These are phyloP conservation scores for Xenopus petersii DNA, from an alignment of 2,797 vertebrate genomes.

Conservation along the genomic window DNA sequence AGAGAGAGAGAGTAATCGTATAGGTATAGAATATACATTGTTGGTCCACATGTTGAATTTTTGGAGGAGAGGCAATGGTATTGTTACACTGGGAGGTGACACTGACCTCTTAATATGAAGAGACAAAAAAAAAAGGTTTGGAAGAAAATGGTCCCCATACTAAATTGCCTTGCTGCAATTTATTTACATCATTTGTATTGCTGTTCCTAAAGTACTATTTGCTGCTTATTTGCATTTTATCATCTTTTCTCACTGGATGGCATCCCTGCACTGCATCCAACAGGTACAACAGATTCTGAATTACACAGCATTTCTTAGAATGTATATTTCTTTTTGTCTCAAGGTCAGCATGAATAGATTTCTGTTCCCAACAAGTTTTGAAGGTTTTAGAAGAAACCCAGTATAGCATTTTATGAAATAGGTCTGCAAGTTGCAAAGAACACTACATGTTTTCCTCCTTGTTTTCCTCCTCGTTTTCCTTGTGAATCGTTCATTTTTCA, in stretches of 20 bases:
- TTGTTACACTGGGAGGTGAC: too few relatives aligned
- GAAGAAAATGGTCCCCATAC: too few relatives aligned
- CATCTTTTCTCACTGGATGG: conserved; percentile 5
- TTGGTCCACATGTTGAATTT: too few relatives aligned
- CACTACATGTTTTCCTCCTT: conserved; percentile 7
- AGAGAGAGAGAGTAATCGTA: too few relatives aligned
- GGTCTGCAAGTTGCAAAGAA: conserved; percentile 21
- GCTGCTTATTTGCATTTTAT: conserved; percentile 1
- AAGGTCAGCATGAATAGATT: conserved; percentile 43
- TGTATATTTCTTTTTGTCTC: conserved; percentile 28
- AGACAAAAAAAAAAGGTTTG: too few relatives aligned
- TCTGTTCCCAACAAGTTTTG: conserved; percentile 20
- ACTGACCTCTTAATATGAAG: too few relatives aligned
- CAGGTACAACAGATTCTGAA: conserved; percentile 31
- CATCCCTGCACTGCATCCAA: conserved; percentile 19
- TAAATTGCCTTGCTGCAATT: too few relatives aligned
- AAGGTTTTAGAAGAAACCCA: conserved; percentile 24
- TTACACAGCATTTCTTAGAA: conserved; percentile 18
- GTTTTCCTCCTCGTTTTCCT: conserved; percentile 12
- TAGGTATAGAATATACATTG: too few relatives aligned
- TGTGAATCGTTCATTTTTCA: conserved; percentile 2
- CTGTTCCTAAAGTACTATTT: background rate
- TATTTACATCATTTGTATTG: too few relatives aligned
- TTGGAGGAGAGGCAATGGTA: too few relatives aligned
- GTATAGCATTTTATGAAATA: conserved; percentile 4